Evolutionary conservation across 2,888 invertebrate genomes (phyloP), one percentile per base, ranked within the genome.

Genomic region (Arctia plantaginis): DNA sequence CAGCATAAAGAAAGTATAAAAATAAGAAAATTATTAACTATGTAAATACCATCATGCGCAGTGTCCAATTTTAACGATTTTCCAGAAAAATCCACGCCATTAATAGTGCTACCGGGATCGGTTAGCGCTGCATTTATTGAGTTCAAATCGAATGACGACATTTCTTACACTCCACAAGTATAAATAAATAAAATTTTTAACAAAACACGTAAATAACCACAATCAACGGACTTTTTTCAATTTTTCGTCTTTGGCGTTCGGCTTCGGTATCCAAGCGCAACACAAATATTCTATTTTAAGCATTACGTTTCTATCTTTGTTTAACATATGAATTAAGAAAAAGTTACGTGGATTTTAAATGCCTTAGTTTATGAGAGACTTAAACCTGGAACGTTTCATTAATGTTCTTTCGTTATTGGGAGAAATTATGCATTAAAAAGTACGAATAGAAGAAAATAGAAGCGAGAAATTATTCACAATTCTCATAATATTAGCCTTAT

Each of bases 61-160:
- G 96, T 96, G 90, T 98, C 96, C 85, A 99, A 96, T 93, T 98
- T 98, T 71, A 98, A 91, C 0, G 97, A 97, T 93, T 97, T 97
- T 73, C 98, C 98, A 77, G 97, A 97, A 91, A 99, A 99, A 87
- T 98, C 98, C 27, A 99, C 97, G 69, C 98, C 98, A 84, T 89
- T 95, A 33, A 89, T 89, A 18, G 92, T 90, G 73, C 93, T 92
- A 73, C 89, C 93, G 3, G 96, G 91, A 72, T 92, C 93, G 84
- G 92, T 91, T 62, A 97, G 87, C 33, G 95, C 96, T 69, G 91
- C 87, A 72, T 90, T 93, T 67, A 97, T 93, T n/a, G 96, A 95
- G 75, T 96, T 96, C 66, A 97, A 92, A 90, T 96, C 96, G 80
- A 96, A 96, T 67, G 93, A 85, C 81, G 94, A 85, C 96, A 96